Evolutionary conservation across 37 sponge, comb jelly and placozoan species (phyloP).

Genomic region (Lycopodina hypogea): DNA sequence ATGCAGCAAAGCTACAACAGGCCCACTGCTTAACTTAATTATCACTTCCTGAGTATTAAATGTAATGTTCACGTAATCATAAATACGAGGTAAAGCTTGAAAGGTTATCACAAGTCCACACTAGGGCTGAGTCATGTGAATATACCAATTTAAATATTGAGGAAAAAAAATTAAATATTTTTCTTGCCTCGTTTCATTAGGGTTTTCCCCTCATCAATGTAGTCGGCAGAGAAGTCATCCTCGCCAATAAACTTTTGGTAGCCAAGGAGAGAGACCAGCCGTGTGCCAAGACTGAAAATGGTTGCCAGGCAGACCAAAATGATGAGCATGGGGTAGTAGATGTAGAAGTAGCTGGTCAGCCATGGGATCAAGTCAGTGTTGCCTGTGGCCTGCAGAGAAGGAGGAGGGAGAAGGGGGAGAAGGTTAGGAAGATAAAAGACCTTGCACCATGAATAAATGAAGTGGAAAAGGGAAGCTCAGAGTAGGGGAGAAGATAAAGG

Average conservation of each 20-base stretch:
- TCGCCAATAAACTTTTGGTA: constrained; percentile 89
- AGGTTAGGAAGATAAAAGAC: neutral
- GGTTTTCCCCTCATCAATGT: constrained; percentile 89
- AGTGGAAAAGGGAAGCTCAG: neutral
- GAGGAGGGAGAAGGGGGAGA: neutral
- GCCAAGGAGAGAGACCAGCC: constrained; percentile 74
- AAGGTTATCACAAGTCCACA: no score
- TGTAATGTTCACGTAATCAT: no score
- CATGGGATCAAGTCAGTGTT: constrained; percentile 77
- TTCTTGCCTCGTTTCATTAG: constrained; percentile 80
- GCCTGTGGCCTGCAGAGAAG: constrained; percentile 63
- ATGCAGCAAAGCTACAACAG: no score
- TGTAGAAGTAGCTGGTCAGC: constrained; percentile 78
- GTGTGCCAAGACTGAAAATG: constrained; percentile 71
- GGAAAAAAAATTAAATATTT: no score
- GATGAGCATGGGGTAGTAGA: constrained; percentile 88
- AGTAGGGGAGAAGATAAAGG: neutral
- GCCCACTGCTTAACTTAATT: no score
- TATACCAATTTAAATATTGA: no score
- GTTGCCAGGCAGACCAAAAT: constrained; percentile 84
- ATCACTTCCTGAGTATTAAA: no score
- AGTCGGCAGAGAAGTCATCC: constrained; percentile 88
- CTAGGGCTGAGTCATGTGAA: no score
- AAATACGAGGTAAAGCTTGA: no score
- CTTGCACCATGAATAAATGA: neutral